Base-by-base conservation (phyloP, 2,888 invertebrate genomes). In the Caenorhabditis drosophilae region DNA sequence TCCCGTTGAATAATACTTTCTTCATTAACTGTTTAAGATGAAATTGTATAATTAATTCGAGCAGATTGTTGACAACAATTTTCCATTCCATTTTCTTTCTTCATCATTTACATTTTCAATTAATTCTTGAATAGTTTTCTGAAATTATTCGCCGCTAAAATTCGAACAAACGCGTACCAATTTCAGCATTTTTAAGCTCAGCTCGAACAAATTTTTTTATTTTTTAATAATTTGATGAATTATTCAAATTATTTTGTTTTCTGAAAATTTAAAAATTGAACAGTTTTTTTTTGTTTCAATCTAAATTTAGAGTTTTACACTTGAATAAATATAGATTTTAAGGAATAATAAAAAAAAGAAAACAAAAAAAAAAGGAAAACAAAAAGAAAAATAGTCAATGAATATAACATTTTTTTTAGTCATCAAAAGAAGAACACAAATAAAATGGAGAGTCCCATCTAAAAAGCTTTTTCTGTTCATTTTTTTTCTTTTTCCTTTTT, bases 321-420 rank as follows among this genome's bases (percentile, higher is more conserved):
- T 45, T 50, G 50, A 26, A 50, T 54, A n/a, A 60, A 54, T 18
- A 46, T 49, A 23, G 40, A 44, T 41, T 54, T 60, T 20, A 49
- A 44, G 11, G 23, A n/a, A 0, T 12, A n/a, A n/a, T n/a, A n/a
- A n/a, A n/a, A n/a, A n/a, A n/a, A n/a, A n/a, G n/a, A n/a, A n/a
- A n/a, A n/a, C n/a, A n/a, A n/a, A n/a, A n/a, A n/a, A n/a, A n/a
- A n/a, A n/a, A n/a, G n/a, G n/a, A n/a, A n/a, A n/a, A n/a, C n/a
- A n/a, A n/a, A n/a, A n/a, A n/a, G n/a, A n/a, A n/a, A n/a, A n/a
- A n/a, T n/a, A n/a, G n/a, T 25, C 49, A 60, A 54, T 46, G 54
- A 54, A 3, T 25, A 18, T 49, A 26, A 38, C 45, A 60, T 15
- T 23, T 50, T 44, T 40, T 54, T 50, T 12, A 54, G 60, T 1